These are phyloP conservation scores for Hylyphantes graminicola DNA, from an alignment of 1,140 invertebrate genomes.

Conservation along the genomic window DNA sequence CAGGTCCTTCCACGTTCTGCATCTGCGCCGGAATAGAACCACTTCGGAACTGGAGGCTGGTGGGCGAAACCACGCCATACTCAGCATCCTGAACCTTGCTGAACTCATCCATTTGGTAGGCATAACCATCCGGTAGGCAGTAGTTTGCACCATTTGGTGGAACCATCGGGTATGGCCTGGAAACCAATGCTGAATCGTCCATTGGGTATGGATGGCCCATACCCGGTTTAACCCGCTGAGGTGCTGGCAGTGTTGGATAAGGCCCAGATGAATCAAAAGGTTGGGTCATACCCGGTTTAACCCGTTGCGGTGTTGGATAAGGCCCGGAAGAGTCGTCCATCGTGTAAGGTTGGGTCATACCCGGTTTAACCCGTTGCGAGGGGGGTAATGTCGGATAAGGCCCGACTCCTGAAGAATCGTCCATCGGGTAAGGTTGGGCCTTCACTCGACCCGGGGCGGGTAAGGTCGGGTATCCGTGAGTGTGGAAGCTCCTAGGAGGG, in stretches of 20 bases:
- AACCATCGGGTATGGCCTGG: slow-evolving; percentile 28
- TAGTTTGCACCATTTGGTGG: neutral
- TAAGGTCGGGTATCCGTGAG: slow-evolving; percentile 15
- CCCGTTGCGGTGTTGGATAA: neutral
- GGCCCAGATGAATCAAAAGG: too few relatives aligned
- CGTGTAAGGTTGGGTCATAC: too few relatives aligned
- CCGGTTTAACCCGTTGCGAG: neutral
- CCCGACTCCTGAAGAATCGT: neutral
- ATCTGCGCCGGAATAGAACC: slow-evolving; percentile 51
- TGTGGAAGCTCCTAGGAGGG: neutral
- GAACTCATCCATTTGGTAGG: slow-evolving; percentile 5
- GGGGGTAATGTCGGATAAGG: slow-evolving; percentile 8
- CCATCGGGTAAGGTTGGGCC: neutral
- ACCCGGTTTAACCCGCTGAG: neutral
- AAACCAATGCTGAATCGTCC: slow-evolving; percentile 42
- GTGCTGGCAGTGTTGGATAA: too few relatives aligned
- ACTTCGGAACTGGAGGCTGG: slow-evolving; percentile 33
- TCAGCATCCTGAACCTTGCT: slow-evolving; percentile 45
- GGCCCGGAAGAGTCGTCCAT: slow-evolving; percentile 20
- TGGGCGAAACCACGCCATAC: slow-evolving; percentile 22
- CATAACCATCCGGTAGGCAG: slow-evolving; percentile 2
- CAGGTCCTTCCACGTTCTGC: slow-evolving; percentile 30
- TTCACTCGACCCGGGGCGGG: slow-evolving; percentile 2
- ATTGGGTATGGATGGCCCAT: neutral
- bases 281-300: too few relatives aligned